Conservation (phyloP, 2,113 vertebrate genomes). For the Sitta europaea region DNA sequence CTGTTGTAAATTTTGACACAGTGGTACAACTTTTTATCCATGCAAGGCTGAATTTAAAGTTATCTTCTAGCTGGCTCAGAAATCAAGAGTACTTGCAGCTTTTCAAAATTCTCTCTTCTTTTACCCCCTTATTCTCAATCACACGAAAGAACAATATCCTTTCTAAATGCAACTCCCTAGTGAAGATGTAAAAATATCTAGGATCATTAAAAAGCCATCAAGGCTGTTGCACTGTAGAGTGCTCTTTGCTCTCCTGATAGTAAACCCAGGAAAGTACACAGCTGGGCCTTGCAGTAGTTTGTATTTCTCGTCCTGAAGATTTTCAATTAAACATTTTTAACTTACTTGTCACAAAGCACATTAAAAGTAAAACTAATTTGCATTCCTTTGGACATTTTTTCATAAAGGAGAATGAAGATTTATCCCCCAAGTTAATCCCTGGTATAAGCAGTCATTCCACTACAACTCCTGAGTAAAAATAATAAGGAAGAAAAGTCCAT, state of each 20-base stretch:
- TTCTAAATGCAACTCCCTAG: neutral
- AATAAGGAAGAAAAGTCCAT: conserved; percentile 6
- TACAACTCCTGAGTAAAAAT: neutral
- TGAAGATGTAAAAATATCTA: neutral
- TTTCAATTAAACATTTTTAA: neutral
- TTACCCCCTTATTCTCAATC: neutral
- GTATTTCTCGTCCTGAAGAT: neutral
- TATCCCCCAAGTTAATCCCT: conserved; percentile 12
- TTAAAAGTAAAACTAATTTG: neutral
- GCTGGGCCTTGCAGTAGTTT: neutral
- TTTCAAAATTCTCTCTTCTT: neutral
- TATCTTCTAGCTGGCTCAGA: neutral
- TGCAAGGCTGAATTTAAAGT: neutral
- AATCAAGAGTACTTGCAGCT: neutral
- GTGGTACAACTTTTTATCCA: neutral
- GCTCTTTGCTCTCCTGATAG: neutral
- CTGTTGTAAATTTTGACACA: neutral
- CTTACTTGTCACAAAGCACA: neutral
- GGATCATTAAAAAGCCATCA: conserved; percentile 26
- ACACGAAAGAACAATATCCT: neutral
- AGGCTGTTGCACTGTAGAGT: neutral
- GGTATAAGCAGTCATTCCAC: neutral
- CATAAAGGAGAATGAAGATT: neutral
- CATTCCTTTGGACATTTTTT: neutral
- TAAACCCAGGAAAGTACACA: neutral